A percentile compares a stretch with the other conserved stretches of the same genome.
Conservation (phyloP, 2,113 vertebrate genomes). For the Hyla sarda region DNA sequence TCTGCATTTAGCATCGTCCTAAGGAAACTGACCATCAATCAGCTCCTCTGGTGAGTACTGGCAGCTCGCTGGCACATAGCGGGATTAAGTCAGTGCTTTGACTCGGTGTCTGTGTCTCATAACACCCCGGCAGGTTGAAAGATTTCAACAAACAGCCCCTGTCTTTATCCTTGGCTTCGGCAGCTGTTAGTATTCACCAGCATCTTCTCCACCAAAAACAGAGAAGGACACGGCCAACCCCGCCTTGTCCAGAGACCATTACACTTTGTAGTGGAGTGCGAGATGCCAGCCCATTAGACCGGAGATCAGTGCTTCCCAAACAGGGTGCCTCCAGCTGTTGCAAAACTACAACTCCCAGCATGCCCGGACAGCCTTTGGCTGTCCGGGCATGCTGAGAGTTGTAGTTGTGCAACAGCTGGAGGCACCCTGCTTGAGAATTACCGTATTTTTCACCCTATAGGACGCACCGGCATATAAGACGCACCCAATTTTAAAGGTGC, state of each 20-base stretch:
- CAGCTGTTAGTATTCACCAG: slow-evolving; percentile 55
- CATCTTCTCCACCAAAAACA: slow-evolving; percentile 31
- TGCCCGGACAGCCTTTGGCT: too few species aligned
- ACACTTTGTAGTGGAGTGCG: too few species aligned
- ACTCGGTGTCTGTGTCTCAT: slow-evolving; percentile 56
- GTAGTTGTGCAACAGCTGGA: too few species aligned
- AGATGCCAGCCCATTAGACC: too few species aligned
- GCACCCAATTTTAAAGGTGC: too few species aligned
- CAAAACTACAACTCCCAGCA: too few species aligned
- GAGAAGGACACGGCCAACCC: background rate
- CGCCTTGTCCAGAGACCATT: background rate
- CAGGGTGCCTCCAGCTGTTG: too few species aligned
- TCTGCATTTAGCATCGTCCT: slow-evolving; percentile 67
- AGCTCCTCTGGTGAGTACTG: slow-evolving; percentile 59
- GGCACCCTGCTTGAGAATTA: too few species aligned
- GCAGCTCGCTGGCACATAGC: slow-evolving; percentile 63
- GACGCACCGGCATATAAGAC: too few species aligned
- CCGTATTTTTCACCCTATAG: too few species aligned
- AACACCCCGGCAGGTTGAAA: slow-evolving; percentile 47
- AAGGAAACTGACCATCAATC: slow-evolving; percentile 71
- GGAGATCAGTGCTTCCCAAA: too few species aligned
- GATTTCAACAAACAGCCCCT: slow-evolving; percentile 63
- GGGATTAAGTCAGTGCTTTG: slow-evolving; percentile 63
- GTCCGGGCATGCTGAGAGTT: too few species aligned
- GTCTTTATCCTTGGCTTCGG: slow-evolving; percentile 57